Evolutionary conservation across 1,140 invertebrate species (phyloP).

Genomic region (Eurosta solidaginis): DNA sequence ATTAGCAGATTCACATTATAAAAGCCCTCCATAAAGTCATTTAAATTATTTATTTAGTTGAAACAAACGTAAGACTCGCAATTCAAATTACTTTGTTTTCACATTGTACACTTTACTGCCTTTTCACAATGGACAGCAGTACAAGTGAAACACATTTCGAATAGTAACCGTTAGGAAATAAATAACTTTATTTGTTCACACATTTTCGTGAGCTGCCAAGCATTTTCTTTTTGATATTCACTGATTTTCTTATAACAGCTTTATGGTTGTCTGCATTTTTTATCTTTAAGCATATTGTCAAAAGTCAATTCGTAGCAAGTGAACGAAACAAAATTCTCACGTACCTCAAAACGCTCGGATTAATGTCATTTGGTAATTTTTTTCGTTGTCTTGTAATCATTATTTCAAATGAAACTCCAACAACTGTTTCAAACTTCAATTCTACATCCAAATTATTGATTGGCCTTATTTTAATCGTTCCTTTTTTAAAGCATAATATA

Average conservation of each 20-base stretch:
- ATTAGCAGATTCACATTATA: no score
- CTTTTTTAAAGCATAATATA: not conserved
- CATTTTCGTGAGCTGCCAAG: not conserved
- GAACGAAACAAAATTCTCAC: not conserved
- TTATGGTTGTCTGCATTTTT: not conserved
- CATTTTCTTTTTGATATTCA: no score
- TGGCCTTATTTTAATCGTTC: not conserved
- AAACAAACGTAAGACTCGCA: no score
- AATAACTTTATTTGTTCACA: not conserved
- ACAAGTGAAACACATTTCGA: not conserved
- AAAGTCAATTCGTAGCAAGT: not conserved
- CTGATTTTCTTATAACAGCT: no score
- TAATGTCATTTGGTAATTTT: constrained; percentile 1
- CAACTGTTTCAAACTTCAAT: not conserved
- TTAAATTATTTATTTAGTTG: no score
- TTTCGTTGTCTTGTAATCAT: not conserved
- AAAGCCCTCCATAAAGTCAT: no score
- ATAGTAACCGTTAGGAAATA: not conserved
- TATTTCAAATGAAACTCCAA: not conserved
- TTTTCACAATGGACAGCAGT: not conserved
- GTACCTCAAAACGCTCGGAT: not conserved
- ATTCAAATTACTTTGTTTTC: no score
- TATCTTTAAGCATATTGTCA: not conserved
- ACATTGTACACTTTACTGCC: not conserved
- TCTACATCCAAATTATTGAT: not conserved